Evolutionary conservation across 2,888 invertebrate species (phyloP).

Genomic region (Sesia bembeciformis): DNA sequence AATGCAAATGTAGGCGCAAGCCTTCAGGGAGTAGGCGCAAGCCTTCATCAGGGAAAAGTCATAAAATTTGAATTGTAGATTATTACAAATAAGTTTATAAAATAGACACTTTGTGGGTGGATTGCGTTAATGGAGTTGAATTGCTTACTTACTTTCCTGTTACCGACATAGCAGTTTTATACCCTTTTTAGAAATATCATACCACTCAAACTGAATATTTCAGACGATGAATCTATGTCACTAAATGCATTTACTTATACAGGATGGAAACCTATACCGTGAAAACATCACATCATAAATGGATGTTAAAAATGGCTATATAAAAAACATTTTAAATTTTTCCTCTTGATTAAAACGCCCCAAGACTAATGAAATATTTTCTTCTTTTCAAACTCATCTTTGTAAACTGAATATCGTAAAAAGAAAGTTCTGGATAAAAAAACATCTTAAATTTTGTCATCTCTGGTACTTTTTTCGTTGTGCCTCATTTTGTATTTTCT

Average conservation of each 20-base stretch:
- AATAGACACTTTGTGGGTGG: constrained; percentile 26
- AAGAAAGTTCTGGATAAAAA: constrained; percentile 15
- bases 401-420: constrained; percentile 16
- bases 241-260: no score
- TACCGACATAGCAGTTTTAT: not conserved
- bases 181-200: not conserved
- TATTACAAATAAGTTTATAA: constrained; percentile 47
- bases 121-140: not conserved
- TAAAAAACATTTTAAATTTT: not conserved
- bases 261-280: no score
- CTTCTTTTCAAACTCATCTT: constrained; percentile 13
- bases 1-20: constrained; percentile 36
- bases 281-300: no score
- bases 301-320: no score
- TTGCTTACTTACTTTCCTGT: not conserved
- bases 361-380: constrained; percentile 17
- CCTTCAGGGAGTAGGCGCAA: constrained; percentile 21
- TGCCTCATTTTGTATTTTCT: no score
- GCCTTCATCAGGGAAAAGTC: constrained; percentile 27
- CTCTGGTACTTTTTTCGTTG: no score
- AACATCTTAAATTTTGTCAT: no score
- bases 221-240: no score
- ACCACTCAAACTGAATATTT: no score
- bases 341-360: constrained; percentile 1
- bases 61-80: constrained; percentile 52